These are phyloP conservation scores for Aeoliscus strigatus DNA, from an alignment of 2,797 vertebrate genomes.

Conservation along the genomic window DNA sequence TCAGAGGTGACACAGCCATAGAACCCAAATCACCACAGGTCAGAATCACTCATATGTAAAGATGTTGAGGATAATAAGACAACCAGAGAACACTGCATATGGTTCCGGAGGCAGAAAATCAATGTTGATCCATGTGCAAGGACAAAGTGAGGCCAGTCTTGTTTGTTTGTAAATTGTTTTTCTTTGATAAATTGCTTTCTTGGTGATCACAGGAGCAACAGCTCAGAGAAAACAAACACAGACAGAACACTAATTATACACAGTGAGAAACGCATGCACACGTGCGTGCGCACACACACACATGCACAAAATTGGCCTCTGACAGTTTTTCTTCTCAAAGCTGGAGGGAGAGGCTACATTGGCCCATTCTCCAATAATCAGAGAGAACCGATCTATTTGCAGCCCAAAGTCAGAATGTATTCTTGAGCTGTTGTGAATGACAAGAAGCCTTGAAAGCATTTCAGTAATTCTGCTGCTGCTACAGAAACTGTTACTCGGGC, in stretches of 20 bases:
- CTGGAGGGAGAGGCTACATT: conserved; percentile 16
- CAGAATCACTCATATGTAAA: conserved; percentile 40
- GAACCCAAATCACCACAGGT: conserved; percentile 26
- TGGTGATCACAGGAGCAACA: conserved; percentile 60
- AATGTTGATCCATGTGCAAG: conserved; percentile 60
- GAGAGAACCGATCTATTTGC: conserved; percentile 26
- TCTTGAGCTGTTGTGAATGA: too few species aligned
- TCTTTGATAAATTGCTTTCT: conserved; percentile 69
- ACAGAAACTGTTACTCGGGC: conserved; percentile 12
- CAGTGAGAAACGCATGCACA: too few species aligned
- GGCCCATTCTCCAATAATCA: conserved; percentile 33
- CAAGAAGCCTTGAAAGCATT: conserved; percentile 21
- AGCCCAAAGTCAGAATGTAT: conserved; percentile 4
- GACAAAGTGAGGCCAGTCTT: conserved; percentile 52
- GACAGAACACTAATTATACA: conserved; percentile 69
- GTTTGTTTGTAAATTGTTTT: conserved; percentile 66
- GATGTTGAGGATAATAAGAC: conserved; percentile 45
- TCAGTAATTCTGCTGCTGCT: conserved; percentile 1
- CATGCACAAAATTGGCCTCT: conserved; percentile 22
- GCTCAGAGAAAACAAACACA: conserved; percentile 62
- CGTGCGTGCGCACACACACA: conserved; percentile 5
- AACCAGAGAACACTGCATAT: conserved; percentile 47
- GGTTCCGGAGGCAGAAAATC: conserved; percentile 66
- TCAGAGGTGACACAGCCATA: conserved; percentile 30
- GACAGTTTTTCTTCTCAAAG: conserved; percentile 42